Evolutionary conservation across 2,888 invertebrate genomes (phyloP).

Genomic region (Pyrochroa serraticornis): DNA sequence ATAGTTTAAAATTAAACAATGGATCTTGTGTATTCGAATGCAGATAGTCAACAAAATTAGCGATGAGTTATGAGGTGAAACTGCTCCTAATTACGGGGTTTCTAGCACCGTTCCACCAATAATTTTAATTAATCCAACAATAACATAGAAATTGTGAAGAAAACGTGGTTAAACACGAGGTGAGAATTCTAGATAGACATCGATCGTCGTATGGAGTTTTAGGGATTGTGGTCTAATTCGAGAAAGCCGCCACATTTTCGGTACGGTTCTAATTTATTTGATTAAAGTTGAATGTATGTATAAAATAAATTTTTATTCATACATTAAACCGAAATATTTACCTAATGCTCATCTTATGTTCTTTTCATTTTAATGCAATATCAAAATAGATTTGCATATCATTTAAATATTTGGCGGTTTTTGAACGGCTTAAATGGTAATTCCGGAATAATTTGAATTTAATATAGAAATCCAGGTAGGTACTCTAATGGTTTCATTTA

Average conservation of each 20-base stretch:
- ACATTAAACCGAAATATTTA: conserved; percentile 28
- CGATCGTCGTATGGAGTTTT: too few relatives aligned
- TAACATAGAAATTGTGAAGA: too few relatives aligned
- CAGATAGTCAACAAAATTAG: too few relatives aligned
- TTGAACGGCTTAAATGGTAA: conserved; percentile 29
- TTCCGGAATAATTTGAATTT: conserved; percentile 20
- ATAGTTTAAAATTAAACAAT: too few relatives aligned
- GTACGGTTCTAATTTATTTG: conserved; percentile 16
- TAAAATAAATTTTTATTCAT: conserved; percentile 24
- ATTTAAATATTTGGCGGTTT: conserved; percentile 31
- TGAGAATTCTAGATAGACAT: too few relatives aligned
- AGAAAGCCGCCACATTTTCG: background rate
- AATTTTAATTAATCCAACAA: too few relatives aligned
- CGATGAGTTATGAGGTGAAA: too few relatives aligned
- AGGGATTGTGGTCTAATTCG: too few relatives aligned
- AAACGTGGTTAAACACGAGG: too few relatives aligned
- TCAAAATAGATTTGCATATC: conserved; percentile 29
- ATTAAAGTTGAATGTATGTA: conserved; percentile 21
- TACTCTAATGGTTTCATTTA: conserved; percentile 21
- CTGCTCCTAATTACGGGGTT: too few relatives aligned
- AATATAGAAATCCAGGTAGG: conserved; percentile 13
- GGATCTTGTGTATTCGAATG: too few relatives aligned
- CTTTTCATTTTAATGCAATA: conserved; percentile 29
- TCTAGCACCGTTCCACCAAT: too few relatives aligned
- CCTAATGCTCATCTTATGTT: conserved; percentile 32